Percentiles rank a stretch among this genome's conserved stretches.
Evolutionary conservation across 2,113 vertebrate species (phyloP).

Genomic region (Oreochromis tanganicae): DNA sequence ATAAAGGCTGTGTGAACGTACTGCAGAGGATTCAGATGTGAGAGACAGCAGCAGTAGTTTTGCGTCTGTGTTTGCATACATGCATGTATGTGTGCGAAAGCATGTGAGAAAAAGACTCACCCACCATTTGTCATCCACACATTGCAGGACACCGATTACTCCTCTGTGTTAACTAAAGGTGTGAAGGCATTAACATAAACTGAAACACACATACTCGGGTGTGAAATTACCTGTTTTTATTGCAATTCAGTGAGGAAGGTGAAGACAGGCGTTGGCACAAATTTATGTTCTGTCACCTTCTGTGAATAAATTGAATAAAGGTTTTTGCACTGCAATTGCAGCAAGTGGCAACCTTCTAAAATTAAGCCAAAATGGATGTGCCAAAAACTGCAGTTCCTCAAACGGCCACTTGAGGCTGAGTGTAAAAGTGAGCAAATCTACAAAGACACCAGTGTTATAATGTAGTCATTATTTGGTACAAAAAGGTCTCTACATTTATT

Average conservation of each 20-base stretch:
- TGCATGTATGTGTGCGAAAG: neutral
- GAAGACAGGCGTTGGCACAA: neutral
- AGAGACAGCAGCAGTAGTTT: neutral
- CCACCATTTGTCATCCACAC: conserved; percentile 1
- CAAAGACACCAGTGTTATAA: neutral
- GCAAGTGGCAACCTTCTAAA: neutral
- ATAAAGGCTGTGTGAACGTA: neutral
- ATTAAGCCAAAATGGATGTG: neutral
- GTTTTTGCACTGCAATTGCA: neutral
- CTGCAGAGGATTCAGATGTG: neutral
- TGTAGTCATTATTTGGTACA: neutral
- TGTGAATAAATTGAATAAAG: neutral
- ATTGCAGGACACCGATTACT: neutral
- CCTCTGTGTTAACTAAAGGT: neutral
- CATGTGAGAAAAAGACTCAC: neutral
- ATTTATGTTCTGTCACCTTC: neutral
- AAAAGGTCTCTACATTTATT: neutral
- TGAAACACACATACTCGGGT: conserved; percentile 1
- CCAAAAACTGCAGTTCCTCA: neutral
- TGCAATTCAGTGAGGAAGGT: neutral
- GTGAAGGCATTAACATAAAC: conserved; percentile 29
- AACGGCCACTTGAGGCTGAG: neutral
- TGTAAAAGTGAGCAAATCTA: neutral
- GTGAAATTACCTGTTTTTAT: conserved; percentile 23
- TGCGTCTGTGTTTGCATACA: neutral